Evolutionary conservation across 2,797 vertebrate genomes (phyloP).

Genomic region (Neoniphon sammara): DNA sequence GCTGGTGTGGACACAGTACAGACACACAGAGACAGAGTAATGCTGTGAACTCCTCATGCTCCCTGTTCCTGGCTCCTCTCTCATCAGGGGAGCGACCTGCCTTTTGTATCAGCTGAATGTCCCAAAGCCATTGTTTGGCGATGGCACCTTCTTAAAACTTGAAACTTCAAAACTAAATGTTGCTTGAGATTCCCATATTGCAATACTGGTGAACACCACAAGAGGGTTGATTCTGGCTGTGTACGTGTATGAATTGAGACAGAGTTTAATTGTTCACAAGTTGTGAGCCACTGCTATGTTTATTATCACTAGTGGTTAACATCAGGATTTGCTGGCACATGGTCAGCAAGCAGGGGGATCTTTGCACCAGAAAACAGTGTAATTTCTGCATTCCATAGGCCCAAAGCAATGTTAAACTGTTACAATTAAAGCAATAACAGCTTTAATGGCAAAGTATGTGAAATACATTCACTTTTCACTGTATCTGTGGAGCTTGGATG

Average conservation of each 20-base stretch:
- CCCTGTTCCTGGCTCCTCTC: conserved; percentile 12
- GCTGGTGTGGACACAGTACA: conserved; percentile 40
- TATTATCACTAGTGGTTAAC: conserved; percentile 22
- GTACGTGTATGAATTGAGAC: conserved; percentile 10
- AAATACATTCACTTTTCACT: conserved; percentile 48
- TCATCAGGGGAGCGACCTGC: not conserved
- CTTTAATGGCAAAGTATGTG: conserved; percentile 67
- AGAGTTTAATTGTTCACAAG: not conserved
- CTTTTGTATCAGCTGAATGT: conserved; percentile 49
- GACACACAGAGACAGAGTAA: conserved; percentile 4
- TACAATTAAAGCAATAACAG: conserved; percentile 70
- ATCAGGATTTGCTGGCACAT: conserved; percentile 31
- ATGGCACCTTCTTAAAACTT: conserved; percentile 67
- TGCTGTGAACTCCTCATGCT: conserved; percentile 52
- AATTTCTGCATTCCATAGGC: conserved; percentile 47
- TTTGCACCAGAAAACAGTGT: conserved; percentile 43
- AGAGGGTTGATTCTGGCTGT: conserved; percentile 46
- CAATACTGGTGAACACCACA: conserved; percentile 69
- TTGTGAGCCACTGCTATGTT: conserved; percentile 17
- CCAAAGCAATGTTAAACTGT: conserved; percentile 57
- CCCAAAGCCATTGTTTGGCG: conserved; percentile 54
- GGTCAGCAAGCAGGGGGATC: not conserved
- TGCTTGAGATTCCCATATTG: conserved; percentile 63
- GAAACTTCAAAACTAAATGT: conserved; percentile 77
- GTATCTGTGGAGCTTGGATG: conserved; percentile 34